Percentiles rank a stretch among this genome's conserved stretches.
Evolutionary conservation across 2,888 invertebrate species (phyloP).

Genomic region (Rhabditophanes sp.): DNA sequence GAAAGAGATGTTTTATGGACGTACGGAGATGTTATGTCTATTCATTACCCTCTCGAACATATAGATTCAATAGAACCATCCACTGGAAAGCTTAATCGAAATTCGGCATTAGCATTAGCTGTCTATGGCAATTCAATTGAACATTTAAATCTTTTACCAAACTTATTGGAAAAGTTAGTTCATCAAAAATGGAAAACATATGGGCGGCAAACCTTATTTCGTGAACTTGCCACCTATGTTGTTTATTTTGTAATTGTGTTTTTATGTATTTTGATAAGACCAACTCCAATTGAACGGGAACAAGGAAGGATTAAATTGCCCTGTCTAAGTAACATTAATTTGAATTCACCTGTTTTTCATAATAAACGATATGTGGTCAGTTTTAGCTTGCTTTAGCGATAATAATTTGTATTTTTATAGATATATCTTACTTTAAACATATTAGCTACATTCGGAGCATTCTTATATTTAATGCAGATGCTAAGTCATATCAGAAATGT

Average conservation of each 20-base stretch:
- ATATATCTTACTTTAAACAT: conserved; percentile 53
- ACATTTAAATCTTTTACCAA: conserved; percentile 24
- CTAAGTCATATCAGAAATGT: conserved; percentile 56
- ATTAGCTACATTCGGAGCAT: conserved; percentile 63
- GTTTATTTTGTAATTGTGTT: conserved; percentile 75
- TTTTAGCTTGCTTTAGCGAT: conserved; percentile 1
- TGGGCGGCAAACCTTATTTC: conserved; percentile 31
- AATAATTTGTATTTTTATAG: conserved; percentile 9
- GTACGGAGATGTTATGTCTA: conserved; percentile 76
- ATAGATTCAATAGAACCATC: conserved; percentile 83
- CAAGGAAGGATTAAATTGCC: conserved; percentile 11
- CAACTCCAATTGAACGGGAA: conserved; percentile 49
- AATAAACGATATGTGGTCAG: conserved; percentile 8
- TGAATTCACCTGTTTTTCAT: conserved; percentile 4
- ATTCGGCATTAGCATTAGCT: conserved; percentile 81
- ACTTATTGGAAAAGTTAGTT: conserved; percentile 28
- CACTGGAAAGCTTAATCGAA: conserved; percentile 75
- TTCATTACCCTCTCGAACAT: conserved; percentile 71
- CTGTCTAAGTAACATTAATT: conserved; percentile 6
- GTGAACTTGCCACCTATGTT: conserved; percentile 70
- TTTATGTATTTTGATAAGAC: conserved; percentile 71
- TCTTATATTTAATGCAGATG: conserved; percentile 48
- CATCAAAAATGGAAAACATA: conserved; percentile 94
- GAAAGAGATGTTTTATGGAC: conserved; percentile 95
- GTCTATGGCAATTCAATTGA: conserved; percentile 52